Base-by-base conservation (phyloP, 2,797 vertebrate species). In the Propithecus deckenii region DNA sequence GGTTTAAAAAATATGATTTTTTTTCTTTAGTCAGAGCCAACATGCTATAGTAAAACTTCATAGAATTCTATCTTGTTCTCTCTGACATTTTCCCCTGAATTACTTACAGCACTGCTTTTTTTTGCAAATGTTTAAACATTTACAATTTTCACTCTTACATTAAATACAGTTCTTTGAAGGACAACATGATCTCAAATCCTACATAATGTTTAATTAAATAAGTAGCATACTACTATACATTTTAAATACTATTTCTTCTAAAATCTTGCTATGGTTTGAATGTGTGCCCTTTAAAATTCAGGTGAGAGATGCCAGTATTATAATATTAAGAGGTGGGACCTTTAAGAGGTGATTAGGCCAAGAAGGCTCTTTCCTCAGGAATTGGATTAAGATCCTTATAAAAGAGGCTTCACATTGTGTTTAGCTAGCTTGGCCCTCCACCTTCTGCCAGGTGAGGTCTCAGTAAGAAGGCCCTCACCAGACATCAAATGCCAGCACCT, bases 51-150 rank as follows among this genome's bases (percentile, higher is more conserved):
- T 69, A 83, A 85, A 89, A 74, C 0, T 11, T 74, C 74, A 81
- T n/a, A 65, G n/a, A 86, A 95, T 91, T 86, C 38, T 76, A 69
- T 59, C 35, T 61, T 79, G 22, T 23, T 20, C 15, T 35, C 67
- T 43, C 43, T 86, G 52, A 86, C 22, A 59, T 18, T 48, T 61
- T 71, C 43, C 32, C 57, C 5, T 89, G 23, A 90, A 55, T 75
- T 91, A 86, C 12, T 71, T 43, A 74, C 0, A 88, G 20, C 30
- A 59, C 9, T 57, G 48, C 6, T 76, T 71, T 78, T 4, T 55
- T 83, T 95, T 57, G 12, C n/a, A 91, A 92, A 57, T 38, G 50
- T 32, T 92, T 86, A 91, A 83, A 46, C 22, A 89, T 46, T 89
- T 43, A 35, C 32, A 89, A 69, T 35, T 91, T 74, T 80, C 22